Percentiles rank a stretch among this genome's conserved stretches.
These are phyloP conservation scores for Lepidotrigona ventralis DNA, from an alignment of 1,140 invertebrate species.

Conservation along the genomic window DNA sequence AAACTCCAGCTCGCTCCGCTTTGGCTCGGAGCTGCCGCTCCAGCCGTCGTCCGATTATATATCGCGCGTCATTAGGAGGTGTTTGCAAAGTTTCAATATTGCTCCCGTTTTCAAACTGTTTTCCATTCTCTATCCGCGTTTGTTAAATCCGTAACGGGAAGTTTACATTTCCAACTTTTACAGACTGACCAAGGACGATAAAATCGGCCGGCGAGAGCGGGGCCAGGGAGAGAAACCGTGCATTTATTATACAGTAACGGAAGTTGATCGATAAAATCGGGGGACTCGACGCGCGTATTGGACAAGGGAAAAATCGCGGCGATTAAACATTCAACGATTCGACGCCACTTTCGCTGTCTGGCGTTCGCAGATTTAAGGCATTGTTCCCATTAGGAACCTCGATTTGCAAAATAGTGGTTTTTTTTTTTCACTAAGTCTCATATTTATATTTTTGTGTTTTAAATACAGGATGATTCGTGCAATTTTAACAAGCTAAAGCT, in stretches of 20 bases:
- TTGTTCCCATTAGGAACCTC: background rate
- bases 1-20: background rate
- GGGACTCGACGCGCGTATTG: background rate
- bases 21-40: too few species aligned
- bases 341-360: background rate
- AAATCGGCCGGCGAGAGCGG: background rate
- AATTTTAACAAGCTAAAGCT: too few species aligned
- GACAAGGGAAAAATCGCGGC: background rate
- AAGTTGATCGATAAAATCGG: conserved; percentile 13
- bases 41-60: background rate
- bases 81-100: background rate
- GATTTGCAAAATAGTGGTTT: background rate
- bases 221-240: background rate
- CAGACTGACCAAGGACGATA: background rate
- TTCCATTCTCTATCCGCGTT: background rate
- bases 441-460: background rate
- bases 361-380: background rate
- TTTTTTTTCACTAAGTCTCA: background rate
- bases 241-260: background rate
- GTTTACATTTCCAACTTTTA: background rate
- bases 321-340: conserved; percentile 24
- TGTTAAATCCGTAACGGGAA: conserved; percentile 1
- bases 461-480: too few species aligned
- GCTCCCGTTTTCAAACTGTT: background rate
- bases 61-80: background rate